phyloP scores from a whole-genome alignment of 2,113 vertebrate species.

The Bos indicus region DNA sequence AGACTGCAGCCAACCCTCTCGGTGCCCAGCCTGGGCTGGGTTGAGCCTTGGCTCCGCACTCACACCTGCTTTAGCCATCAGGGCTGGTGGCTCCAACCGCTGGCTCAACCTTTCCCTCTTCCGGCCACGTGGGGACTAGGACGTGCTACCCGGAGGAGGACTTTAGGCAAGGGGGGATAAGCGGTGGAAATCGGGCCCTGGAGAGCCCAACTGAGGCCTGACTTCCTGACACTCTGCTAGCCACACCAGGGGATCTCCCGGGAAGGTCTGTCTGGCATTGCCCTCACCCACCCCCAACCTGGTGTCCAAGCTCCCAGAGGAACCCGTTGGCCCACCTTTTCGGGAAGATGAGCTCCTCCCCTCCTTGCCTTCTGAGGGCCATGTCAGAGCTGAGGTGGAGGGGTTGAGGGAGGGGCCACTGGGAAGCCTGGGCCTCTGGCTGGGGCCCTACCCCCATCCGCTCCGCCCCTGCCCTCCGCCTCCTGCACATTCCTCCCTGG shows the following conservation, averaged over 20 bases:
- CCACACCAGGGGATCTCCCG: not conserved
- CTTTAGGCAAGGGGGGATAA: not conserved
- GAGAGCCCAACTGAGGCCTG: not conserved
- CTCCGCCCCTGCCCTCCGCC: slow-evolving; percentile 58
- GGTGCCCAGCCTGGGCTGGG: not conserved
- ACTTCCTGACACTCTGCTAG: not conserved
- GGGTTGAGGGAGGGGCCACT: slow-evolving; percentile 29
- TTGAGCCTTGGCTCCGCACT: not conserved
- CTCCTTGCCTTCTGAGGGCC: slow-evolving; percentile 41
- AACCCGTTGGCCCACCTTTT: slow-evolving; percentile 56
- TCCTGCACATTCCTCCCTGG: slow-evolving; percentile 68
- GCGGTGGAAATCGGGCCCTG: not conserved
- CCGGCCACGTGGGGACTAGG: not conserved
- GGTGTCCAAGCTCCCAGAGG: not conserved
- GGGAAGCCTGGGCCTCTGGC: not conserved
- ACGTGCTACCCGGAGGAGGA: not conserved
- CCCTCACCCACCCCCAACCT: not conserved
- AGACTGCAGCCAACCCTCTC: not conserved
- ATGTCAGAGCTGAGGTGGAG: slow-evolving; percentile 42
- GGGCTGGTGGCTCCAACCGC: not conserved
- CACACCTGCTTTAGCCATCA: slow-evolving; percentile 70
- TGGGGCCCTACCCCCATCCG: slow-evolving; percentile 34
- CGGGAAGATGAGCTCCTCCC: slow-evolving; percentile 53
- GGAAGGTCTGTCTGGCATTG: not conserved
- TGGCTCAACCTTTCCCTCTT: not conserved